Evolutionary conservation across 2,797 vertebrate genomes (phyloP).

Genomic region (Pseudochromis fuscus): DNA sequence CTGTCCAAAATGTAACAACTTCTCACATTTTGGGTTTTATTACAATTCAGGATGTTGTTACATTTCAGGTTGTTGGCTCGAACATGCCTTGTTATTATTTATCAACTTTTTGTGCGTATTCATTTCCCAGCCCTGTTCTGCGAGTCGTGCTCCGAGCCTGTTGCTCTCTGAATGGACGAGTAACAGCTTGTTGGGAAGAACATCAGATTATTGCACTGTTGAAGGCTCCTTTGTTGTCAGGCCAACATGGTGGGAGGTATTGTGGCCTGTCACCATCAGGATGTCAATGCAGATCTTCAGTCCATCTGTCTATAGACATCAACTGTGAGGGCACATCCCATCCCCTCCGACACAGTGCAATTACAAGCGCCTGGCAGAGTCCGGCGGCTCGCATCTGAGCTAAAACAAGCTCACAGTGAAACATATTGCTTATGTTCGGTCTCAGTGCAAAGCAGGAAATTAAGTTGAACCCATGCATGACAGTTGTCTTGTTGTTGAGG

Average conservation of each 20-base stretch:
- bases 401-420: constrained; percentile 61
- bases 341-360: constrained; percentile 74
- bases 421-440: constrained; percentile 55
- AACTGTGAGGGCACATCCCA: constrained; percentile 69
- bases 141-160: constrained; percentile 34
- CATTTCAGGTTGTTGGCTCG: too few species aligned
- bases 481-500: constrained; percentile 34
- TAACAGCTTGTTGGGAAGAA: constrained; percentile 78
- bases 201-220: constrained; percentile 73
- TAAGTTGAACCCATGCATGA: constrained; percentile 48
- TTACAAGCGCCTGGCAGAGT: constrained; percentile 73
- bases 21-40: too few species aligned
- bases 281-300: constrained; percentile 72
- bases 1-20: too few species aligned
- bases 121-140: constrained; percentile 12
- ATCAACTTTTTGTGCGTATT: constrained; percentile 13
- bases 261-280: constrained; percentile 75
- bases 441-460: constrained; percentile 58
- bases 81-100: constrained; percentile 15
- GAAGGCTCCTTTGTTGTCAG: constrained; percentile 79
- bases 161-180: constrained; percentile 62
- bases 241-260: constrained; percentile 77
- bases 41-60: too few species aligned
- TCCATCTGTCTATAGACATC: constrained; percentile 82
- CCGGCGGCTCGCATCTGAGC: constrained; percentile 59